Conservation (phyloP, 2,113 vertebrate species). For the Phalacrocorax brasilianus region DNA sequence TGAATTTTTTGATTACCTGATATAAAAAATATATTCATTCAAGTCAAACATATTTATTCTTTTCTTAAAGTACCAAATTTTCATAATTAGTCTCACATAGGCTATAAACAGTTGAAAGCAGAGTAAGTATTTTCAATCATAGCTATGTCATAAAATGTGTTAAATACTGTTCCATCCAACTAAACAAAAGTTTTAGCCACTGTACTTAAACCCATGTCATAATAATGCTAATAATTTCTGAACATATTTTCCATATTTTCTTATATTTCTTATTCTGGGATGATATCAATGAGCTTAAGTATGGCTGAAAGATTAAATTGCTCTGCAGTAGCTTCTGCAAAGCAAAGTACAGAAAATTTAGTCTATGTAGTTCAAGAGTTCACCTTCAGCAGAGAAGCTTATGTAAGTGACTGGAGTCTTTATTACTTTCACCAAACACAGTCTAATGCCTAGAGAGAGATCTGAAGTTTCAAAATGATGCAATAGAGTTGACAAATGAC, state of each 20-base stretch:
- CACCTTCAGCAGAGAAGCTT: slow-evolving; percentile 26
- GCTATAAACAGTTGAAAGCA: not conserved
- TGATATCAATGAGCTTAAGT: not conserved
- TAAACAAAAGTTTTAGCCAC: not conserved
- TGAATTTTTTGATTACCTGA: not conserved
- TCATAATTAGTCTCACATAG: not conserved
- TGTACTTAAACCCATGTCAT: not conserved
- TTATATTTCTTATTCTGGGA: not conserved
- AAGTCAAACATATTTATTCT: not conserved
- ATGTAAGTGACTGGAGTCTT: slow-evolving; percentile 30
- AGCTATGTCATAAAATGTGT: not conserved
- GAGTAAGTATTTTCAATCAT: not conserved
- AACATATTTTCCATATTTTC: not conserved
- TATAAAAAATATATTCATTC: not conserved
- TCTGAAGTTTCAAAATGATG: slow-evolving; percentile 29
- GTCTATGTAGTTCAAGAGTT: slow-evolving; percentile 48
- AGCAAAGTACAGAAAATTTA: not conserved
- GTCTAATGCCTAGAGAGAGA: slow-evolving; percentile 6
- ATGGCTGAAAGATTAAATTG: not conserved
- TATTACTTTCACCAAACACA: slow-evolving; percentile 31
- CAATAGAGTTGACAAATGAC: slow-evolving; percentile 43
- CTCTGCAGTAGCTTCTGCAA: not conserved
- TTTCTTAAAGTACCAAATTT: not conserved
- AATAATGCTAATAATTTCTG: not conserved
- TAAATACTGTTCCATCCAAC: not conserved